phyloP scores from a whole-genome alignment of 1,140 invertebrate species.

The Cardiocondyla obscurior region DNA sequence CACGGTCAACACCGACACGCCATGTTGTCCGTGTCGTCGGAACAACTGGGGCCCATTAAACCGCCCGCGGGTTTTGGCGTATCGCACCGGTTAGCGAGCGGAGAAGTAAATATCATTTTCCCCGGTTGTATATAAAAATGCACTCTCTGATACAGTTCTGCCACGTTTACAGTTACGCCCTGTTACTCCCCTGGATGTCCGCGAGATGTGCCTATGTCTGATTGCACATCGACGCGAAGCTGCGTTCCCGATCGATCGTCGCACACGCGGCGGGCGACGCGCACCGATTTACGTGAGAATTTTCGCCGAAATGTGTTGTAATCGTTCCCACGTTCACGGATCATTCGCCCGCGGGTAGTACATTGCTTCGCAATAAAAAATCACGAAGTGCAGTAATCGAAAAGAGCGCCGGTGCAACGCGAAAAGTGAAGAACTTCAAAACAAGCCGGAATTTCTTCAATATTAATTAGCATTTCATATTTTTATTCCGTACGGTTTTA shows the following conservation, averaged over 20 bases:
- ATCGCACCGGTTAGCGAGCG: conserved; percentile 73
- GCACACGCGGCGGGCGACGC: neutral
- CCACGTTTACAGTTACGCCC: neutral
- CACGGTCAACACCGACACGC: conserved; percentile 74
- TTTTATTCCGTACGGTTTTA: too few relatives aligned
- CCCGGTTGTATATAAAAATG: conserved; percentile 46
- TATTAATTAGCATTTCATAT: neutral
- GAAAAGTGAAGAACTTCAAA: too few relatives aligned
- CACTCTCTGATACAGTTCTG: conserved; percentile 31
- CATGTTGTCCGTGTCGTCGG: conserved; percentile 71
- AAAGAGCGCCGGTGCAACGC: too few relatives aligned
- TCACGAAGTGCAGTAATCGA: neutral
- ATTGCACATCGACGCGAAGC: conserved; percentile 45
- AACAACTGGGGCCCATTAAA: conserved; percentile 80
- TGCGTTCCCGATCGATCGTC: conserved; percentile 11
- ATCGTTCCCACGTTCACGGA: neutral
- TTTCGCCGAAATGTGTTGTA: neutral
- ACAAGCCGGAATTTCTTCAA: neutral
- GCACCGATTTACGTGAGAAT: conserved; percentile 5
- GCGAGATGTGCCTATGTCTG: neutral
- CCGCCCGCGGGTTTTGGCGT: conserved; percentile 56
- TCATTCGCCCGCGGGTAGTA: neutral
- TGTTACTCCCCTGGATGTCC: neutral
- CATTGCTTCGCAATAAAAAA: conserved; percentile 7
- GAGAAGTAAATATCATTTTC: conserved; percentile 76